phyloP scores from a whole-genome alignment of 2,888 invertebrate species.

The Odontocolon sp. region DNA sequence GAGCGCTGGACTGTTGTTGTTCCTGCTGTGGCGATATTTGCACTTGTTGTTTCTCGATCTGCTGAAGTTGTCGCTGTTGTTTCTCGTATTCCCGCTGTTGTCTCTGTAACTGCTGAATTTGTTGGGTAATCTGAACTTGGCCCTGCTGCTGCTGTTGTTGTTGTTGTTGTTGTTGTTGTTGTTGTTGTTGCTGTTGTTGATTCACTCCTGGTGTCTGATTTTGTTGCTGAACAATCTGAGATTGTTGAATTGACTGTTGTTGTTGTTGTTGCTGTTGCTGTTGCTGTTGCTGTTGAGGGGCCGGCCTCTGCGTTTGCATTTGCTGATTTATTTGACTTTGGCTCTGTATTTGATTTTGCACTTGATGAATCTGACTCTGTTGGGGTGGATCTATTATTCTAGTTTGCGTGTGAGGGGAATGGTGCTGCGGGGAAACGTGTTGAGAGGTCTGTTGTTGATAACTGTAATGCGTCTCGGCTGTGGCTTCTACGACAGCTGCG shows the following conservation, averaged over 20 bases:
- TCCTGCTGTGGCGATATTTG: conserved; percentile 69
- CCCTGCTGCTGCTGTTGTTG: conserved; percentile 70
- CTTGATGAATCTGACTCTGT: conserved; percentile 78
- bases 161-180: neutral
- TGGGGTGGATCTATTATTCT: conserved; percentile 72
- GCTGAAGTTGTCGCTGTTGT: conserved; percentile 75
- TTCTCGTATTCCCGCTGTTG: conserved; percentile 72
- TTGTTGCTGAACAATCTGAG: conserved; percentile 65
- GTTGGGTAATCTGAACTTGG: conserved; percentile 76
- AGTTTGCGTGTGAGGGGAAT: conserved; percentile 75
- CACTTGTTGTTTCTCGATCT: conserved; percentile 74
- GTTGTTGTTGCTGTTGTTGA: conserved; percentile 72
- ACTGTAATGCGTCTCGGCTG: conserved; percentile 79
- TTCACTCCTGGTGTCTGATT: conserved; percentile 75
- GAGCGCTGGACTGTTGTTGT: conserved; percentile 65
- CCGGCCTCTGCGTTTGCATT: conserved; percentile 72
- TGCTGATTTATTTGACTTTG: conserved; percentile 77
- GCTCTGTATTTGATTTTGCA: conserved; percentile 76
- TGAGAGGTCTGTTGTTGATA: conserved; percentile 79
- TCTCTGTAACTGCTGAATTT: conserved; percentile 68
- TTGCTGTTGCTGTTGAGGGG: conserved; percentile 69
- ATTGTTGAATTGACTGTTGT: conserved; percentile 63
- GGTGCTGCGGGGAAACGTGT: conserved; percentile 73
- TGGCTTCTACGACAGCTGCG: conserved; percentile 79
- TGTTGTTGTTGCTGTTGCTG: conserved; percentile 65